phyloP scores from a whole-genome alignment of 2,888 invertebrate genomes.

The Himalopsyche kuldschensis region DNA sequence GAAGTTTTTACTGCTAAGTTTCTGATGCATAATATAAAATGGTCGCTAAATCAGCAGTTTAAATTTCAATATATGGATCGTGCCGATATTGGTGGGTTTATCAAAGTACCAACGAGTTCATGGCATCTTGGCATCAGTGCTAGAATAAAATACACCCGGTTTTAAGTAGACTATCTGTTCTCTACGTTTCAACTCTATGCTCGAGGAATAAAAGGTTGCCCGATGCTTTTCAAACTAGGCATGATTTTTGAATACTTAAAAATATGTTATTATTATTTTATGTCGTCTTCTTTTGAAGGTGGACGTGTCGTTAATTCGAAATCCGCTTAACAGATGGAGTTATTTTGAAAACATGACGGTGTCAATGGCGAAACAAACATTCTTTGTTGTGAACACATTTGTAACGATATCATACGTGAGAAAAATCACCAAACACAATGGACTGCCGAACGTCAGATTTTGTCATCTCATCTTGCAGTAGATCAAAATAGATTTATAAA shows the following conservation, averaged over 20 bases:
- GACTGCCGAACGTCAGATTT: neutral
- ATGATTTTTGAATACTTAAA: constrained; percentile 33
- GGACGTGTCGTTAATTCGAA: constrained; percentile 32
- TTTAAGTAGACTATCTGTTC: neutral
- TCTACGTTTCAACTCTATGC: neutral
- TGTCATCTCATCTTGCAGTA: neutral
- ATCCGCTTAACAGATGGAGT: constrained; percentile 19
- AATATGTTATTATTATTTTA: constrained; percentile 21
- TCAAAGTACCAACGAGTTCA: too few relatives aligned
- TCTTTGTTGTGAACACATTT: constrained; percentile 36
- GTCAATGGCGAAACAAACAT: constrained; percentile 32
- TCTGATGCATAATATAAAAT: too few relatives aligned
- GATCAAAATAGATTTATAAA: neutral
- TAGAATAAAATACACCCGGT: too few relatives aligned
- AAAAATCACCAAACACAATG: constrained; percentile 5
- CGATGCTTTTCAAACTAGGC: constrained; percentile 7
- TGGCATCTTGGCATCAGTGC: too few relatives aligned
- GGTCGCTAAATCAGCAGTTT: too few relatives aligned
- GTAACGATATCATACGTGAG: constrained; percentile 33
- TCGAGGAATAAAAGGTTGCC: neutral
- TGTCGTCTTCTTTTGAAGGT: constrained; percentile 15
- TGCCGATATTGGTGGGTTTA: too few relatives aligned
- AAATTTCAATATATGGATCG: too few relatives aligned
- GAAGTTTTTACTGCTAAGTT: too few relatives aligned
- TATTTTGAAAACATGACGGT: constrained; percentile 34